Evolutionary conservation across 2,888 invertebrate species (phyloP), one percentile per base, ranked within the genome.

Genomic region (Nudaria mundana): DNA sequence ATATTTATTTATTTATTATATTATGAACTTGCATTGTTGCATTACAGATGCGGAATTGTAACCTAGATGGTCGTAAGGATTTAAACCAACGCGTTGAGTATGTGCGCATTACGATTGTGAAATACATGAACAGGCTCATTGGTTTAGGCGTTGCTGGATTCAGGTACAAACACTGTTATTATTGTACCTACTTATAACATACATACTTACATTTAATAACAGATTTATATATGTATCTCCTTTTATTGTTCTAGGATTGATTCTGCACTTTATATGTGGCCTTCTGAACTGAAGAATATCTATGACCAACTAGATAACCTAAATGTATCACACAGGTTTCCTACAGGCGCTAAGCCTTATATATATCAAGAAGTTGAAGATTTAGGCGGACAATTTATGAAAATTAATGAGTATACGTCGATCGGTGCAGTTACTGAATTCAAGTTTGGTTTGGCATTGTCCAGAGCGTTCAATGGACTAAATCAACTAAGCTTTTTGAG

Each of bases 221-320:
- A n/a, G n/a, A n/a, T n/a, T n/a, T n/a, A n/a, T n/a, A 30, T 3
- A 24, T 15, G 3, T 20, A 3, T 20, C 26, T 13, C 8, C 15
- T 14, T 8, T 7, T 37, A 5, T 31, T 26, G 5, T 25, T 7
- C 2, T 44, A 92, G 94, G 52, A 90, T 94, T 20, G 94, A 94
- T 66, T 94, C 94, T 20, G 94, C 94, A 0, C 94, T 94, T 62
- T 94, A 94, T 71, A 94, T 94, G 93, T 93, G 92, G 90, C 94
- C 97, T 0, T 71, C 76, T 29, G 95, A 97, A 67, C 77, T 97
- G 8, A 59, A 85, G 45, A 68, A 79, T 1, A 94, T 97, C 41
- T 93, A 92, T 63, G 79, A 84, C 1, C 81, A 90, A 25, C 66
- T 93, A 0, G 84, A 91, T 8, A 76, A 93, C 64, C 72, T 94